Percentiles rank a stretch among this genome's conserved stretches.
Conservation (phyloP, 2,113 vertebrate species). For the Suncus etruscus region DNA sequence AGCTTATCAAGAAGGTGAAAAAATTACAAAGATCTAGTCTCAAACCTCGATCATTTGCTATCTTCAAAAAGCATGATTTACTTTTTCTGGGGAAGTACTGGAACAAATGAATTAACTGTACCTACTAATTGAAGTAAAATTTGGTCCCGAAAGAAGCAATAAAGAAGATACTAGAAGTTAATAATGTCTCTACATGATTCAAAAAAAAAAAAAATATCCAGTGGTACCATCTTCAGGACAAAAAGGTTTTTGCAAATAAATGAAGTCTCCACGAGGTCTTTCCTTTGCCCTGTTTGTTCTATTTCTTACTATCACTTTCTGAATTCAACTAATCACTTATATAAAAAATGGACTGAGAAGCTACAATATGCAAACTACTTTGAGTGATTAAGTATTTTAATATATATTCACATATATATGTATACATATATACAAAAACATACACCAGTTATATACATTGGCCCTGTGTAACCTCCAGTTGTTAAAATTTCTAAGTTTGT, state of each 20-base stretch:
- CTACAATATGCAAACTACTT: background rate
- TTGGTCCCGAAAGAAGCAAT: background rate
- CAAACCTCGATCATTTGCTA: background rate
- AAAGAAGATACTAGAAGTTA: background rate
- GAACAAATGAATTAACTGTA: background rate
- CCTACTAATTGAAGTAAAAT: background rate
- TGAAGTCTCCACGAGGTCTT: background rate
- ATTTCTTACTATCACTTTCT: background rate
- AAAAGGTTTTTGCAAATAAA: background rate
- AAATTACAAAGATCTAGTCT: background rate
- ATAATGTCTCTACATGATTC: background rate
- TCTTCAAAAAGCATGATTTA: background rate
- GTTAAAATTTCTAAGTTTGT: background rate
- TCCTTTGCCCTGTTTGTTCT: background rate
- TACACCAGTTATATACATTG: background rate
- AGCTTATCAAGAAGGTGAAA: background rate
- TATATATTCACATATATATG: background rate
- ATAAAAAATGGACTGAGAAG: background rate
- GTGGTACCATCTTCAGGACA: background rate
- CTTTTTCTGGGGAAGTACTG: background rate
- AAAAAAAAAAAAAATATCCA: background rate
- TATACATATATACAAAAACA: background rate
- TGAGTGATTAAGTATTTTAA: background rate
- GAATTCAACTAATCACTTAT: background rate
- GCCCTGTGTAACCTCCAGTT: background rate